These are phyloP conservation scores for Piezodorus guildinii DNA, from an alignment of 1,140 invertebrate genomes.

Conservation along the genomic window DNA sequence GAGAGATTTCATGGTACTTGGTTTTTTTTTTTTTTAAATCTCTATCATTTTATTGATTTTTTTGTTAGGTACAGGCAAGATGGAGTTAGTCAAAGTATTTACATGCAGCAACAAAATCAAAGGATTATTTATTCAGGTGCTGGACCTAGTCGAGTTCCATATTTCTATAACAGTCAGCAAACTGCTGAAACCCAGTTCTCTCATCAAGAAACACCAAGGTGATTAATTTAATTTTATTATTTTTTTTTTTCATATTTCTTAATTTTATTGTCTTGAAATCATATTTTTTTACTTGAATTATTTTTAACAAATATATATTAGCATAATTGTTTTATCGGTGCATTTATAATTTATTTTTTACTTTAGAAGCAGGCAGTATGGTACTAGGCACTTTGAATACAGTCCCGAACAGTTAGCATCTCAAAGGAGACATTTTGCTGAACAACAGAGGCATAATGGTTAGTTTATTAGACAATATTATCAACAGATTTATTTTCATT, in stretches of 20 bases:
- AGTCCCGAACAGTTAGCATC: background rate
- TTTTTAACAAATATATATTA: background rate
- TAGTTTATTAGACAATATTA: background rate
- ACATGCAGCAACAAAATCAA: constrained; percentile 10
- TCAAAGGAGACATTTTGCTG: constrained; percentile 5
- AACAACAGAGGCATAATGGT: constrained; percentile 12
- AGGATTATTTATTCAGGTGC: background rate
- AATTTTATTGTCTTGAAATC: too few relatives aligned
- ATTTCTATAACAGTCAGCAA: background rate
- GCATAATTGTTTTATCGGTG: background rate
- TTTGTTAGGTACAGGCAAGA: constrained; percentile 1
- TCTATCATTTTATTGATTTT: too few relatives aligned
- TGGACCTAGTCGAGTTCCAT: background rate
- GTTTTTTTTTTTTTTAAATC: too few relatives aligned
- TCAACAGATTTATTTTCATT: too few relatives aligned
- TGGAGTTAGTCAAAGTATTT: background rate
- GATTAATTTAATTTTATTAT: too few relatives aligned
- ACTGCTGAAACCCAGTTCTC: background rate
- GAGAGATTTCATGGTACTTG: too few relatives aligned
- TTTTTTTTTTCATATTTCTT: too few relatives aligned
- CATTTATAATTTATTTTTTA: background rate
- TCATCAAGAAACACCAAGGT: background rate
- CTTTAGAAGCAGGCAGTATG: background rate
- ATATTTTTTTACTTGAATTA: too few relatives aligned
- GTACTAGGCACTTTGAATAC: background rate